Evolutionary conservation across 2,888 invertebrate species (phyloP).

Genomic region (Agonopterix arenella): DNA sequence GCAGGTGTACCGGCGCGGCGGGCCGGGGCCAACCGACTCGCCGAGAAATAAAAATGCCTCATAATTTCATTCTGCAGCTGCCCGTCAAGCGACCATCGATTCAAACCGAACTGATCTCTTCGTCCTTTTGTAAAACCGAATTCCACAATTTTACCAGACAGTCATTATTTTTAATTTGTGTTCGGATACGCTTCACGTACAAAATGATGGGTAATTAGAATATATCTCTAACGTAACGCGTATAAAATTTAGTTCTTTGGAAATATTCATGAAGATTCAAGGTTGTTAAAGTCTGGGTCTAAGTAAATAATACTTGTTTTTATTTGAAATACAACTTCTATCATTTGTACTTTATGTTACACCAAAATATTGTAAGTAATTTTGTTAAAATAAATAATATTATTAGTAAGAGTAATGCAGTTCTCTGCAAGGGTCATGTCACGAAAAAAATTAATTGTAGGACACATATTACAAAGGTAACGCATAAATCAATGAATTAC

Average conservation of each 20-base stretch:
- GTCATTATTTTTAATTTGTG: constrained; percentile 58
- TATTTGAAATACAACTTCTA: no score
- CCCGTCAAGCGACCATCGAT: constrained; percentile 65
- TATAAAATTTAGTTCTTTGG: constrained; percentile 15
- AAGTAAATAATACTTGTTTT: no score
- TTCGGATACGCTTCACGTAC: constrained; percentile 33
- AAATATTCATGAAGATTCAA: not conserved
- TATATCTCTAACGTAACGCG: constrained; percentile 24
- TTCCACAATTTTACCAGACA: constrained; percentile 54
- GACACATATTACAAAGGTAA: no score
- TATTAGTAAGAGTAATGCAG: no score
- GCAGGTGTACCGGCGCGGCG: constrained; percentile 51
- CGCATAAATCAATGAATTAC: no score
- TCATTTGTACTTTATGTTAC: no score
- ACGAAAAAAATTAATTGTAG: no score
- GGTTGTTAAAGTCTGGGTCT: no score
- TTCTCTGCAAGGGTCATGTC: no score
- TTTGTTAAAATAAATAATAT: no score
- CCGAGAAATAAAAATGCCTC: constrained; percentile 64
- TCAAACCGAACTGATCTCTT: constrained; percentile 38
- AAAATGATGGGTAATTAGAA: constrained; percentile 34
- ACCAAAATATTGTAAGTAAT: no score
- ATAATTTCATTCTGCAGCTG: constrained; percentile 74
- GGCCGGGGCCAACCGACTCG: constrained; percentile 26
- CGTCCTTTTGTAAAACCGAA: constrained; percentile 58